Percentiles rank a stretch among this genome's conserved stretches.
Conservation (phyloP, 2,888 invertebrate genomes). For the Sclerodermus sp. region DNA sequence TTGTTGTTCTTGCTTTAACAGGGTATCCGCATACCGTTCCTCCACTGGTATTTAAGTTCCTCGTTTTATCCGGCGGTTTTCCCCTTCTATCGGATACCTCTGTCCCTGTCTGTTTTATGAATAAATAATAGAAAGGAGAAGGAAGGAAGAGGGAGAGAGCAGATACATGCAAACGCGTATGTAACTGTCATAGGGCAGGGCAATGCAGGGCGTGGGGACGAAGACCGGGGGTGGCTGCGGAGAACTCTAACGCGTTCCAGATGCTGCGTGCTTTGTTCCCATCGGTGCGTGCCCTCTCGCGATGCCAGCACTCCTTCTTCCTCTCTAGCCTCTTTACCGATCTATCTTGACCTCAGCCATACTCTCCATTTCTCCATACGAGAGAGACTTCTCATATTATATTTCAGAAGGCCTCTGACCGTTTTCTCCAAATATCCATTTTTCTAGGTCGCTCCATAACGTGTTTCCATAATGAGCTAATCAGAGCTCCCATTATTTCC, state of each 20-base stretch:
- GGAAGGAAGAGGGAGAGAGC: constrained; percentile 11
- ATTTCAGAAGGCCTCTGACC: too few species aligned
- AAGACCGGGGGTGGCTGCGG: constrained; percentile 28
- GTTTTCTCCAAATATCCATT: too few species aligned
- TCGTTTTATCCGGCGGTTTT: too few species aligned
- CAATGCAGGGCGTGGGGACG: constrained; percentile 9
- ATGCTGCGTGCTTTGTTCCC: constrained; percentile 53
- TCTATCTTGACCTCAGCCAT: constrained; percentile 4
- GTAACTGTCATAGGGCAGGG: too few species aligned
- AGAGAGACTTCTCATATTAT: too few species aligned
- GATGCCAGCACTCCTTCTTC: constrained; percentile 13
- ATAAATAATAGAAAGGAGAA: constrained; percentile 1
- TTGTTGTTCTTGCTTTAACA: too few species aligned
- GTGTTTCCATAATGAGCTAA: too few species aligned
- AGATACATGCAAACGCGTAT: constrained; percentile 1
- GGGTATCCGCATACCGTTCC: too few species aligned
- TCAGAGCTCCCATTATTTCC: too few species aligned
- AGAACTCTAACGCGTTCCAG: constrained; percentile 54
- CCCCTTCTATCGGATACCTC: too few species aligned
- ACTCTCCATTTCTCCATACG: constrained; percentile 7
- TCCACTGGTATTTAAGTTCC: too few species aligned
- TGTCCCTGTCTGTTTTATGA: not conserved
- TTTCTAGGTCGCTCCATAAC: too few species aligned
- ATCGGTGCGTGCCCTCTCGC: constrained; percentile 28
- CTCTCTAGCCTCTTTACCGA: constrained; percentile 18